Conservation (phyloP, 2,888 invertebrate genomes). For the Rotaria macrura region DNA sequence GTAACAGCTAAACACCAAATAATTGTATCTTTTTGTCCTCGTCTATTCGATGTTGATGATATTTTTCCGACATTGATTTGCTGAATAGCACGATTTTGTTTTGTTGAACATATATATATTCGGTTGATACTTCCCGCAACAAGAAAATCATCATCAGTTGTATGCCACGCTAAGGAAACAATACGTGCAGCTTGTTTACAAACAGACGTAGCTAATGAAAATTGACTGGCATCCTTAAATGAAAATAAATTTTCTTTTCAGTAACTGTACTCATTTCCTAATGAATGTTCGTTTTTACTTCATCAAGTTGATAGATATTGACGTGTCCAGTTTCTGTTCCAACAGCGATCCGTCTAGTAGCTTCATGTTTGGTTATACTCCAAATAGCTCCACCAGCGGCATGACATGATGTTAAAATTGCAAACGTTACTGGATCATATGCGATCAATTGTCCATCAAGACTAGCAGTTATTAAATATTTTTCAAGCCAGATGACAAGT, state of each 20-base stretch:
- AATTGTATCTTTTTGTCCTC: background rate
- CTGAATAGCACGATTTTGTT: background rate
- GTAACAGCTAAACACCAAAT: background rate
- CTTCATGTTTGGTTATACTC: background rate
- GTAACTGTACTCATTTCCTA: background rate
- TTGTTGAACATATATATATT: background rate
- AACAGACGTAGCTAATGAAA: background rate
- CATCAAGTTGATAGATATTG: background rate
- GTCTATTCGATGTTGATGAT: background rate
- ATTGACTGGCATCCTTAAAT: background rate
- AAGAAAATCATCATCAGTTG: background rate
- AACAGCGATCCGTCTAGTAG: background rate
- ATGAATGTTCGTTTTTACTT: background rate
- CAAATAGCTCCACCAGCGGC: background rate
- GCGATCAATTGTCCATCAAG: background rate
- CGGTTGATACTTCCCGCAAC: constrained; percentile 1
- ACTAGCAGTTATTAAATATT: background rate
- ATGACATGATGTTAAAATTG: background rate
- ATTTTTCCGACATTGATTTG: constrained; percentile 7
- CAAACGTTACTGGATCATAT: background rate
- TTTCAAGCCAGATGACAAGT: background rate
- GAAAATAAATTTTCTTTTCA: background rate
- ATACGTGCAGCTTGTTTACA: background rate
- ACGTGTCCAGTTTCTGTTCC: background rate
- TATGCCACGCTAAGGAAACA: constrained; percentile 4